Evolutionary conservation across 2,797 vertebrate species (phyloP).

Genomic region (Uromys caudimaculatus): DNA sequence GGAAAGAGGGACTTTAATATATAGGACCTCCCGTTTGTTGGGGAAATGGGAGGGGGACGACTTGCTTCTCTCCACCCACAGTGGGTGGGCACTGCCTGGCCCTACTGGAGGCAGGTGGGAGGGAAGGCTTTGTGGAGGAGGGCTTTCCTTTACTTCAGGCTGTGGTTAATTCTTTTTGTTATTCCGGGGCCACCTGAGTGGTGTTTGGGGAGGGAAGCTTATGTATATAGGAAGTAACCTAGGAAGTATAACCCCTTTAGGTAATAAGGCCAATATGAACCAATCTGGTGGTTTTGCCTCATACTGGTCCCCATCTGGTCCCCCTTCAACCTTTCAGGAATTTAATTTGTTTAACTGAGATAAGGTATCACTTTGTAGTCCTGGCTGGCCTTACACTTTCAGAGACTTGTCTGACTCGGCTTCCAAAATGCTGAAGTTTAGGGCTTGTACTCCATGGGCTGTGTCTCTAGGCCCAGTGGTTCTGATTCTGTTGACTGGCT

Average conservation of each 20-base stretch:
- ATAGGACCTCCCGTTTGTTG: background rate
- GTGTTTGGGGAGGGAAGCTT: no score
- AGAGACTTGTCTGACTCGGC: background rate
- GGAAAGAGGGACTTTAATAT: background rate
- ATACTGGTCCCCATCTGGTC: background rate
- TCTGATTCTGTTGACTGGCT: background rate
- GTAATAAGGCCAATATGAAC: background rate
- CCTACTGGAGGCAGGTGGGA: background rate
- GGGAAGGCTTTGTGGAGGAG: background rate
- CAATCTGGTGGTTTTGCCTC: background rate
- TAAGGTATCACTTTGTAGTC: background rate
- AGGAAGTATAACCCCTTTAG: background rate
- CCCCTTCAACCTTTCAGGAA: no score
- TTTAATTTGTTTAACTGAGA: background rate
- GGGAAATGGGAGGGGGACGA: no score
- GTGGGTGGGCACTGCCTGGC: background rate
- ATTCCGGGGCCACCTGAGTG: background rate
- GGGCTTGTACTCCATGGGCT: background rate
- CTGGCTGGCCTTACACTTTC: background rate
- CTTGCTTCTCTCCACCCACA: background rate
- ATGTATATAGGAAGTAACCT: no score
- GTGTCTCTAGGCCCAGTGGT: background rate
- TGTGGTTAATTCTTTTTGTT: slow-evolving; percentile 49
- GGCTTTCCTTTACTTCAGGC: background rate
- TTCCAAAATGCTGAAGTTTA: background rate